Conservation (phyloP, 1,140 invertebrate species). For the Asbolus verrucosus region DNA sequence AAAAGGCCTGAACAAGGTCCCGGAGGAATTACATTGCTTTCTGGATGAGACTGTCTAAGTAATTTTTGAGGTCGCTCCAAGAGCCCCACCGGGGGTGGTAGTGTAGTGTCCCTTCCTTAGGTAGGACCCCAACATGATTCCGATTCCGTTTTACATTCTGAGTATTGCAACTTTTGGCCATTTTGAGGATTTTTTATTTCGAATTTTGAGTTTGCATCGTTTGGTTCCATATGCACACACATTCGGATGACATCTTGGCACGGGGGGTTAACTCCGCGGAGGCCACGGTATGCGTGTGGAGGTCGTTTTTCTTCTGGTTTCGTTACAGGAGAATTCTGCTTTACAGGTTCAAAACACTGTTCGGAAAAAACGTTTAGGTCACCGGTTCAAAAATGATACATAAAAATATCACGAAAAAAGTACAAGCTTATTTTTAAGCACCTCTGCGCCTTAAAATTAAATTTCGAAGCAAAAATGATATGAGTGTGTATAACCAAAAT, state of each 20-base stretch:
- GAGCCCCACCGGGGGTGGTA: conserved; percentile 55
- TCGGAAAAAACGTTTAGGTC: conserved; percentile 65
- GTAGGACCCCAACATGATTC: conserved; percentile 61
- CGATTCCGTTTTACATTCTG: conserved; percentile 39
- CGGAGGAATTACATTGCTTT: conserved; percentile 64
- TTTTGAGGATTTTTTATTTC: conserved; percentile 29
- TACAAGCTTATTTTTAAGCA: conserved; percentile 79
- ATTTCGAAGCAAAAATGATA: conserved; percentile 67
- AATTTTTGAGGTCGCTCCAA: conserved; percentile 66
- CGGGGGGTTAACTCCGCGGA: conserved; percentile 39
- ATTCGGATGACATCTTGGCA: conserved; percentile 60
- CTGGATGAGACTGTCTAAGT: conserved; percentile 66
- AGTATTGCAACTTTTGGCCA: conserved; percentile 38
- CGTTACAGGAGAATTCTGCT: conserved; percentile 52
- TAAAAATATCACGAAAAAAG: conserved; percentile 75
- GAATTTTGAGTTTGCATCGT: conserved; percentile 49
- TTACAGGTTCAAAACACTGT: conserved; percentile 59
- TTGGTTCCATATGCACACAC: conserved; percentile 65
- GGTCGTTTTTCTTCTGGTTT: conserved; percentile 54
- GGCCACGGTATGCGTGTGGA: conserved; percentile 57
- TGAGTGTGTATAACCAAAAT: conserved; percentile 75
- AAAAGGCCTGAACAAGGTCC: conserved; percentile 61
- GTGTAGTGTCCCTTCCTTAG: conserved; percentile 61
- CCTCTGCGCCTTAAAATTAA: conserved; percentile 78
- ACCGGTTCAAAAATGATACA: conserved; percentile 64